phyloP scores from a whole-genome alignment of 2,113 vertebrate species.

The Sphaerodactylus townsendi region DNA sequence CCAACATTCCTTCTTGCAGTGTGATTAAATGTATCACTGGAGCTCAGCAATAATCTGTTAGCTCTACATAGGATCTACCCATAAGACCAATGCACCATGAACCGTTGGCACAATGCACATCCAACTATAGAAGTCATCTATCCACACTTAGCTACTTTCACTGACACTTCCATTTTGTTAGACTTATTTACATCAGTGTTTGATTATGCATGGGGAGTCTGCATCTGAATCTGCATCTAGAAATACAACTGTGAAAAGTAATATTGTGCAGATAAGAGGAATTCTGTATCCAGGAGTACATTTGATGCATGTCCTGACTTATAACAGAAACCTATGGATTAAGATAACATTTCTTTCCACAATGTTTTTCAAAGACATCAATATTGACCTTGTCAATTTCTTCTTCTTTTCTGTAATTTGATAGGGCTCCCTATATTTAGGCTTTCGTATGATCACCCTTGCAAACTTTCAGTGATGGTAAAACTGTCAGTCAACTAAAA shows the following conservation, averaged over 20 bases:
- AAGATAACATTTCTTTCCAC: neutral
- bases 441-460: conserved; percentile 1
- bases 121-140: neutral
- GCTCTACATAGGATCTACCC: too few relatives aligned
- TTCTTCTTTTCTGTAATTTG: conserved; percentile 16
- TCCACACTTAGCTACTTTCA: neutral
- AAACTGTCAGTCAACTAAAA: conserved; percentile 41
- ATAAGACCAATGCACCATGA: too few relatives aligned
- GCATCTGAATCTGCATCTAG: neutral
- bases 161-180: too few relatives aligned
- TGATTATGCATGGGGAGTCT: neutral
- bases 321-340: too few relatives aligned
- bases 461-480: conserved; percentile 30
- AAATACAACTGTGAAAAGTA: neutral
- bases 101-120: neutral
- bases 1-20: too few relatives aligned
- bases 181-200: neutral
- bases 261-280: neutral
- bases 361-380: neutral
- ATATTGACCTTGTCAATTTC: neutral
- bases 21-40: too few relatives aligned
- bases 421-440: conserved; percentile 1
- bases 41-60: too few relatives aligned
- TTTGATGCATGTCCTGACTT: too few relatives aligned
- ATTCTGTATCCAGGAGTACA: too few relatives aligned